Conservation (phyloP, 2,797 vertebrate genomes). For the Pitangus sulphuratus region DNA sequence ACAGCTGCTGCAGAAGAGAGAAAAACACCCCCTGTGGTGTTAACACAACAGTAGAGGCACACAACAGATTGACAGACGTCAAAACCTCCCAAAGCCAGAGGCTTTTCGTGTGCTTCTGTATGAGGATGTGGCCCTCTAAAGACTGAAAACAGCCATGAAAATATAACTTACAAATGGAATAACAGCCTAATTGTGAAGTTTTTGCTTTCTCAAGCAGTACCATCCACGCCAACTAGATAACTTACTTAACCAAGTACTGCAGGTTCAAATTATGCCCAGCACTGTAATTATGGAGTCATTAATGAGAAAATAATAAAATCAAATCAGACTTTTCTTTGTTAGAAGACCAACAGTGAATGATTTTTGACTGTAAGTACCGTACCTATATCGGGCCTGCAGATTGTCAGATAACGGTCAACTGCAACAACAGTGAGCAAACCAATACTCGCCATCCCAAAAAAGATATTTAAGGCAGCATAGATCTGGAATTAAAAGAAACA, state of each 20-base stretch:
- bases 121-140: background rate
- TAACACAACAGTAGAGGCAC: background rate
- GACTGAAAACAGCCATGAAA: background rate
- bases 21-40: background rate
- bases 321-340: background rate
- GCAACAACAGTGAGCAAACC: conserved; percentile 93
- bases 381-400: conserved; percentile 92
- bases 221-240: background rate
- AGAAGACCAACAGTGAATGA: background rate
- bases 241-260: background rate
- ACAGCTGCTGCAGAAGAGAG: background rate
- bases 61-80: background rate
- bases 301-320: background rate
- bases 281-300: background rate
- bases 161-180: background rate
- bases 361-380: background rate
- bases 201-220: background rate
- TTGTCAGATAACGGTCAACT: conserved; percentile 90
- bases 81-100: background rate
- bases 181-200: background rate
- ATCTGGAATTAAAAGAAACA: conserved; percentile 79
- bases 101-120: background rate
- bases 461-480: conserved; percentile 96
- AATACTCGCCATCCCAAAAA: conserved; percentile 98
- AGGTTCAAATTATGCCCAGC: background rate